Base-by-base conservation (phyloP, 2,797 vertebrate genomes). In the Urophycis tenuis region DNA sequence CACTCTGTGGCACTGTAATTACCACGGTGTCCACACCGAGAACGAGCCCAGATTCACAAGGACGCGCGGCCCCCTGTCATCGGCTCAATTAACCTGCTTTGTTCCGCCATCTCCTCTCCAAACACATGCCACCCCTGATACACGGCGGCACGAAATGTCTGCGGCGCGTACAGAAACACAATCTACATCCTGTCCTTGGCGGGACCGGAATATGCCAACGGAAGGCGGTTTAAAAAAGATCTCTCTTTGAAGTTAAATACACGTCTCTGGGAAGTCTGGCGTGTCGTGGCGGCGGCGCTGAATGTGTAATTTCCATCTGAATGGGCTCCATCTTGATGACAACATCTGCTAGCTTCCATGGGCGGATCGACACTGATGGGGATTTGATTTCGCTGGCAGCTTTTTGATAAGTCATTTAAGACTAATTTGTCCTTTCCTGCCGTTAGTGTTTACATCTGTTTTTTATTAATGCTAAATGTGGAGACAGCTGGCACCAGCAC, bases 41-140 rank as follows among this genome's bases (percentile, higher is more conserved):
- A 67, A 11, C 25, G 60, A 29, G 60, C 60, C 60, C 60, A 67
- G 60, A 67, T 67, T 67, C 60, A 67, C 60, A 67, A 67, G 60
- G 60, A 67, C 60, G 8, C 29, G 60, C 29, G 60, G 60, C 60
- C 25, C 60, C 25, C 53, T 67, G 88, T 83, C 87, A 88, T 84
- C 74, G 81, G 88, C 90, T 90, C 88, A 87, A 89, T 92, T 90
- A 92, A 88, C 82, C 83, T 80, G 78, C 83, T 88, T 79, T 79
- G 81, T 89, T 90, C 85, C 86, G 88, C 82, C 84, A 80, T 71
- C 75, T 71, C 35, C 81, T 74, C 85, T 79, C 64, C 71, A 30
- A 74, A 85, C 78, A 84, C 86, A 72, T 36, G 39, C 81, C 81
- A 78, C 25, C 60, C n/a, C n/a, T 67, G 60, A 67, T 67, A 29